Base-by-base conservation (phyloP, 2,113 vertebrate genomes). In the Thalassarche chlororhynchos region DNA sequence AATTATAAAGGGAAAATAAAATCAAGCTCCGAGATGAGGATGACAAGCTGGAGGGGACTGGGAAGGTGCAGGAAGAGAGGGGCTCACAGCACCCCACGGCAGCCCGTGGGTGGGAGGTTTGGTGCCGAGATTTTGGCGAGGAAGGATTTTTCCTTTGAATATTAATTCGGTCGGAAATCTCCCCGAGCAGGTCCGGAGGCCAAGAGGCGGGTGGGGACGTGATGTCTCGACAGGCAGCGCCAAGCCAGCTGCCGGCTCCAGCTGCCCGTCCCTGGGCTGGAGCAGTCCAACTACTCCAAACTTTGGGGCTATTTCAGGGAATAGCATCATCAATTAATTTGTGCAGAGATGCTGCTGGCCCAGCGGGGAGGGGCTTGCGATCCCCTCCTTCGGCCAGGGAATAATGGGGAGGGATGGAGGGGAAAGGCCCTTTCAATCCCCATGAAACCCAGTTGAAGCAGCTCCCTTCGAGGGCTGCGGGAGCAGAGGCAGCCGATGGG, bases 1-100 rank as follows among this genome's bases (percentile, higher is more conserved):
- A 96, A 98, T 98, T 97, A 97, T 49, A 86, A 96, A 96, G 54
- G 31, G 87, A 96, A 96, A 89, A 83, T 46, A 80, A 97, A 98
- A 98, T 96, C 80, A 93, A 91, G 87, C 66, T 69, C 89, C 8
- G n/a, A 91, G 84, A 64, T 44, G 38, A 66, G 89, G 87, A 26
- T 72, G 74, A 54, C 71, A 93, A 64, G 60, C 82, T 84, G 64
- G 52, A n/a, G 13, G 46, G 54, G 40, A 51, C 8, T 3, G 24
- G 78, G 74, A 69, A 82, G 36, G 21, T 4, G 31, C 29, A n/a
- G 58, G 42, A 78, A 55, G 60, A 84, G 60, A 26, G 17, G 21
- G 38, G 6, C 2, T 69, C 24, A 5, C 32, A 87, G 66, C 32
- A 55, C 24, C n/a, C 46, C 1, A 0, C 0, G 1, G 58, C 70